Evolutionary conservation across 2,888 invertebrate species (phyloP).

Genomic region (Ophonus ardosiacus): DNA sequence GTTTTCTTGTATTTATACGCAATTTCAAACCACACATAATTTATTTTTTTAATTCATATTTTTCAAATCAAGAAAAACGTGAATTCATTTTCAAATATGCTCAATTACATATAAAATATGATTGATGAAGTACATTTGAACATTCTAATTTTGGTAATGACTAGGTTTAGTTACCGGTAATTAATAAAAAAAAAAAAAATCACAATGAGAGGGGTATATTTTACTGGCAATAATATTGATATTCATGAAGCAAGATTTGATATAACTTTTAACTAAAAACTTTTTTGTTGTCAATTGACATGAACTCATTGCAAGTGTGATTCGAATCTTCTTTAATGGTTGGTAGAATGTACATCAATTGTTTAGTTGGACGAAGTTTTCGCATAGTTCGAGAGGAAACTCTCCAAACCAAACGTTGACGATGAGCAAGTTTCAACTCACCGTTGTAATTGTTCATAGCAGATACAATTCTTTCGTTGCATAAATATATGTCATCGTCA

Average conservation of each 20-base stretch:
- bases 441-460: conserved; percentile 86
- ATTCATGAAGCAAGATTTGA: conserved; percentile 29
- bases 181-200: conserved; percentile 23
- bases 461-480: conserved; percentile 81
- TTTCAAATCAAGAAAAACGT: neutral
- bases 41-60: conserved; percentile 37
- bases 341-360: conserved; percentile 48
- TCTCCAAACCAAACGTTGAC: conserved; percentile 87
- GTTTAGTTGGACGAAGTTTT: conserved; percentile 52
- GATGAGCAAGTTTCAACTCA: conserved; percentile 81
- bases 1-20: conserved; percentile 7
- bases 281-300: conserved; percentile 16
- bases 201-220: conserved; percentile 27
- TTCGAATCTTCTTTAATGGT: conserved; percentile 54
- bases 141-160: conserved; percentile 47
- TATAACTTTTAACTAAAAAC: conserved; percentile 1
- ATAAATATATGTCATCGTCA: conserved; percentile 81
- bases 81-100: conserved; percentile 31
- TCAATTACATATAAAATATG: conserved; percentile 45
- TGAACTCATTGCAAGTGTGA: conserved; percentile 17
- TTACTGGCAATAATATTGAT: conserved; percentile 30
- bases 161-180: conserved; percentile 39
- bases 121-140: conserved; percentile 40
- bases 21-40: conserved; percentile 35
- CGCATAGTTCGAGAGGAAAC: conserved; percentile 83